phyloP scores from a whole-genome alignment of 2,888 invertebrate genomes.

The Bombylius major region DNA sequence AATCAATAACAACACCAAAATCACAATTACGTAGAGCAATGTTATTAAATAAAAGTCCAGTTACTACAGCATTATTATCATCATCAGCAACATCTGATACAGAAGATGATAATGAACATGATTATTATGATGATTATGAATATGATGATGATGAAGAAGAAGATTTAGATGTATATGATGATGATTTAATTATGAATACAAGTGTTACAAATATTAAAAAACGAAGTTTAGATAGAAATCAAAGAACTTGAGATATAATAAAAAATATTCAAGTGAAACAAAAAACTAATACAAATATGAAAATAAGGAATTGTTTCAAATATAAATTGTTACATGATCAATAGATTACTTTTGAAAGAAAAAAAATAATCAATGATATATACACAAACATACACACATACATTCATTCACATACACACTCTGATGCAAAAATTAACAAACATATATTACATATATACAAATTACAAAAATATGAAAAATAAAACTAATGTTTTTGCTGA shows the following conservation, averaged over 20 bases:
- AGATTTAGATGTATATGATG: conserved; percentile 23
- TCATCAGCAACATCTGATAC: conserved; percentile 46
- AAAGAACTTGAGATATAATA: not conserved
- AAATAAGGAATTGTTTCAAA: conserved; percentile 17
- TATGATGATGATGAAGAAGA: not conserved
- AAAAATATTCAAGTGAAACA: too few relatives aligned
- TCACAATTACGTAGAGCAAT: conserved; percentile 42
- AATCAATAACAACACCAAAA: conserved; percentile 40
- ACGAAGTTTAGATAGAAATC: not conserved
- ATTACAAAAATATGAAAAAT: too few relatives aligned
- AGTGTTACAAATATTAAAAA: conserved; percentile 8
- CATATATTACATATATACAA: too few relatives aligned
- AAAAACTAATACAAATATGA: conserved; percentile 4
- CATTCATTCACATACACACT: too few relatives aligned
- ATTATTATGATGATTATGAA: conserved; percentile 17
- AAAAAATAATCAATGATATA: not conserved
- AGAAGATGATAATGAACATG: not conserved
- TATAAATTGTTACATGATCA: conserved; percentile 16
- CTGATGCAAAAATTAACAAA: too few relatives aligned
- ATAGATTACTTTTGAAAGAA: conserved; percentile 9
- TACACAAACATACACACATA: not conserved
- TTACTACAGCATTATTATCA: conserved; percentile 45
- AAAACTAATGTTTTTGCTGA: too few relatives aligned
- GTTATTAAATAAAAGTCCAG: conserved; percentile 39
- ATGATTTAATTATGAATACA: conserved; percentile 35